Evolutionary conservation across 2,113 vertebrate species (phyloP), one percentile per base, ranked within the genome.

Genomic region (Clinocottus analis): DNA sequence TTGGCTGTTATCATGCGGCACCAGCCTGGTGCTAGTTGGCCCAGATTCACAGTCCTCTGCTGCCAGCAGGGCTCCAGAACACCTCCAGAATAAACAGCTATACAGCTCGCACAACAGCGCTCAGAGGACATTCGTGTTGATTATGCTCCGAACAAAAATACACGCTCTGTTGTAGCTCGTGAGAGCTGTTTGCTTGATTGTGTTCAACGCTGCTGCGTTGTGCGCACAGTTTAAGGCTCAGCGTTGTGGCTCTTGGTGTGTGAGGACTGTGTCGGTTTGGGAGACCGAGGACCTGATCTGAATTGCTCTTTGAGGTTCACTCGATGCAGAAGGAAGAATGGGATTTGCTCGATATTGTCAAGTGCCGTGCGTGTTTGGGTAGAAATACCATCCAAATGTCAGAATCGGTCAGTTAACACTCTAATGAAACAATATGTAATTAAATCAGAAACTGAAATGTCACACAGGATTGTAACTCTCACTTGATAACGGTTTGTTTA

Each of bases 331-430:
- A 39, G 33, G 33, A 80, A 84, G 37, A 84, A 65, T 85, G 66
- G 39, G 25, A 74, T 80, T 80, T 27, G 55, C 59, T 76, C 45
- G 16, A 14, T 64, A 37, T 77, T 71, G 27, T 70, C 61, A 62
- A 65, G 65, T 39, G 45, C 27, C 47, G 33, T 60, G 60, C 0
- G 0, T 61, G 55, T 85, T 87, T 43, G 43, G 76, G 68, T 72
- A 62, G 56, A 93, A 92, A 94, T 91, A 86, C 60, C 84, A 90
- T 45, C 61, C 19, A 90, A 94, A 93, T 93, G 90, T 89, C 91
- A 92, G 39, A 67, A 74, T 75, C 43, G 13, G 66, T 67, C 58
- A 65, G 23, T 78, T 89, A 73, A 71, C 86, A 79, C 55, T 62
- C 37, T 41, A 72, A 87, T 71, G 56, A 76, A 75, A 71, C 27